Conservation (phyloP, 2,888 invertebrate species). For the Nephrotoma appendiculata region DNA sequence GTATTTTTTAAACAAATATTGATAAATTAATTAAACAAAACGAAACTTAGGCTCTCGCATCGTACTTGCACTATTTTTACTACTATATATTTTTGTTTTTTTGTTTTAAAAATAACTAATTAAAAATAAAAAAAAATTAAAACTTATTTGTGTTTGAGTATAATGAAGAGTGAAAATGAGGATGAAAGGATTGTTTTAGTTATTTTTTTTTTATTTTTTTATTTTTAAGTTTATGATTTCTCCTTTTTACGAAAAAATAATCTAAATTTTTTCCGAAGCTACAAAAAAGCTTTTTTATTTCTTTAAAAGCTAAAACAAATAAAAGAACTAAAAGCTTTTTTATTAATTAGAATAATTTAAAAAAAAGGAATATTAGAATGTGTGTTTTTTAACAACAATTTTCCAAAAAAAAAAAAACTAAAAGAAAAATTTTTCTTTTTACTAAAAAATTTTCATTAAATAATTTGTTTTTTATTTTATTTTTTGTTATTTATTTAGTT, state of each 20-base stretch:
- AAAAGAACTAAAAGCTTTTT: not conserved
- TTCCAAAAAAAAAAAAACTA: not conserved
- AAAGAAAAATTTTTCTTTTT: not conserved
- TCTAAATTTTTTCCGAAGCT: not conserved
- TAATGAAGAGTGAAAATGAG: conserved; percentile 1
- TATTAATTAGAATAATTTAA: not conserved
- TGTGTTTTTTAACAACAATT: not conserved
- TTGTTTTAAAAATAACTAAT: not conserved
- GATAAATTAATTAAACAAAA: not conserved
- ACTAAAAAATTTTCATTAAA: not conserved
- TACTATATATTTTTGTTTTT: not conserved
- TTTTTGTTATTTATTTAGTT: not conserved
- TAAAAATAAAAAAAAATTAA: not conserved
- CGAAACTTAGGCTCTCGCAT: conserved; percentile 3
- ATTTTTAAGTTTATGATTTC: not conserved
- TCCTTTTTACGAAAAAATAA: not conserved
- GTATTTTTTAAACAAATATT: not conserved
- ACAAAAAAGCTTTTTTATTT: not conserved
- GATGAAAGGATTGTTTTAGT: not conserved
- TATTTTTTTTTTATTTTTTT: not conserved
- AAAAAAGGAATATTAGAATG: not conserved
- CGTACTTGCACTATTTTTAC: conserved; percentile 3
- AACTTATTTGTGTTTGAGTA: not conserved
- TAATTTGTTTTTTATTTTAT: not conserved
- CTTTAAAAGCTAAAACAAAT: not conserved